Conservation (phyloP, 1,140 invertebrate species). For the Papilio helenus region DNA sequence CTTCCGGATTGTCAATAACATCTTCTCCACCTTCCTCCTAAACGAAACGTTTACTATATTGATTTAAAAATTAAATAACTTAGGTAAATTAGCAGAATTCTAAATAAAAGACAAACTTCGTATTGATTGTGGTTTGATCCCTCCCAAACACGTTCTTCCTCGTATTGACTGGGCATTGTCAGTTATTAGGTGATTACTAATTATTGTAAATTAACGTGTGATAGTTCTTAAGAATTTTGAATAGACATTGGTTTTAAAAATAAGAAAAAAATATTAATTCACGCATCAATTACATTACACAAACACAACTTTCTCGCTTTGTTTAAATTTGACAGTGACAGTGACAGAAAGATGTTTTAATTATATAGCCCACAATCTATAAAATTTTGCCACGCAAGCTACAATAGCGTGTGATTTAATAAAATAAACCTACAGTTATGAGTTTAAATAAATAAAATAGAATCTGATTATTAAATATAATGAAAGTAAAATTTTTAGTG, state of each 20-base stretch:
- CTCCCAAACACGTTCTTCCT: conserved; percentile 76
- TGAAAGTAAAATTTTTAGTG: too few species aligned
- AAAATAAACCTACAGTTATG: too few species aligned
- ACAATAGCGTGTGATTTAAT: too few species aligned
- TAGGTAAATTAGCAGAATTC: neutral
- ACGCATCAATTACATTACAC: too few species aligned
- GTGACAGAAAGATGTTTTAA: too few species aligned
- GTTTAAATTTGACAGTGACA: too few species aligned
- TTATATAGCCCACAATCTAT: too few species aligned
- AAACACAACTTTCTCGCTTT: too few species aligned
- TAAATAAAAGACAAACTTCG: conserved; percentile 57
- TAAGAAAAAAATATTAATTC: neutral
- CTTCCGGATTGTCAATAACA: conserved; percentile 91
- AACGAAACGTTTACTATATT: conserved; percentile 3
- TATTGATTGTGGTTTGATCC: conserved; percentile 69
- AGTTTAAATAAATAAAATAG: too few species aligned
- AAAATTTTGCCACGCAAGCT: too few species aligned
- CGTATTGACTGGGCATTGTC: conserved; percentile 74
- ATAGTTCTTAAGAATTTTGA: neutral
- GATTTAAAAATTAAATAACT: neutral
- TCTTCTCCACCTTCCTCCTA: conserved; percentile 87
- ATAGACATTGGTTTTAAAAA: neutral
- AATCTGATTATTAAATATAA: too few species aligned
- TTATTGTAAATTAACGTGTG: neutral
- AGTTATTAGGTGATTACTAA: conserved; percentile 1